Percentiles rank a stretch among this genome's conserved stretches.
These are phyloP conservation scores for Cerceris ruficornis DNA, from an alignment of 2,888 invertebrate genomes.

Conservation along the genomic window DNA sequence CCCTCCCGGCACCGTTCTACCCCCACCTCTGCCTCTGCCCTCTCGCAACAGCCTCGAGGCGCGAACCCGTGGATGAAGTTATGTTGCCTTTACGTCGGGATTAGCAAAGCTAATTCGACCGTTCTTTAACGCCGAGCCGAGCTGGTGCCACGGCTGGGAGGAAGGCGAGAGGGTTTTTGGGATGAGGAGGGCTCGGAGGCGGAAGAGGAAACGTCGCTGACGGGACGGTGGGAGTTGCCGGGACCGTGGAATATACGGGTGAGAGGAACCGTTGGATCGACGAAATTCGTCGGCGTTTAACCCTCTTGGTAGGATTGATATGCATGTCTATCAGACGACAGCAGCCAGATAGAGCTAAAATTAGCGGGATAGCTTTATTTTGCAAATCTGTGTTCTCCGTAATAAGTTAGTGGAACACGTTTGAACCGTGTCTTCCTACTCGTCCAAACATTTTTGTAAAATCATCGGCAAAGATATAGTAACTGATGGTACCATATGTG, in stretches of 20 bases:
- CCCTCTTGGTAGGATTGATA: neutral
- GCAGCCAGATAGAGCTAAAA: too few species aligned
- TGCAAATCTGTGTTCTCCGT: too few species aligned
- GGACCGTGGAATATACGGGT: slow-evolving; percentile 5
- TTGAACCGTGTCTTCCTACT: too few species aligned
- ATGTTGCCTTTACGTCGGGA: slow-evolving; percentile 73
- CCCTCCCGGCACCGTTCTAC: slow-evolving; percentile 6
- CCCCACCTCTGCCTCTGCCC: slow-evolving; percentile 9
- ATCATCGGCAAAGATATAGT: too few species aligned
- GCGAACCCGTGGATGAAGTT: slow-evolving; percentile 66
- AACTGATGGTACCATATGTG: too few species aligned
- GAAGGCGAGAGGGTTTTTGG: neutral
- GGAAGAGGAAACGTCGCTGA: neutral
- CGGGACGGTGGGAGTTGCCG: neutral
- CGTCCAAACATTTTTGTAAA: too few species aligned
- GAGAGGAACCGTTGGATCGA: slow-evolving; percentile 8
- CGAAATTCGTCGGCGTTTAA: neutral
- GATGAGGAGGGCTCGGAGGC: neutral
- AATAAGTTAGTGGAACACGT: too few species aligned
- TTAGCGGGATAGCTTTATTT: too few species aligned
- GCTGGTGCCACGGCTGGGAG: neutral
- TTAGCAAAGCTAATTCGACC: slow-evolving; percentile 77
- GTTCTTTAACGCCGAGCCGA: slow-evolving; percentile 35
- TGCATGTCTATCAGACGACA: too few species aligned
- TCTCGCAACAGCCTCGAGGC: slow-evolving; percentile 43